Conservation (phyloP, 2,888 invertebrate genomes). For the Agonopterix subpropinquella region DNA sequence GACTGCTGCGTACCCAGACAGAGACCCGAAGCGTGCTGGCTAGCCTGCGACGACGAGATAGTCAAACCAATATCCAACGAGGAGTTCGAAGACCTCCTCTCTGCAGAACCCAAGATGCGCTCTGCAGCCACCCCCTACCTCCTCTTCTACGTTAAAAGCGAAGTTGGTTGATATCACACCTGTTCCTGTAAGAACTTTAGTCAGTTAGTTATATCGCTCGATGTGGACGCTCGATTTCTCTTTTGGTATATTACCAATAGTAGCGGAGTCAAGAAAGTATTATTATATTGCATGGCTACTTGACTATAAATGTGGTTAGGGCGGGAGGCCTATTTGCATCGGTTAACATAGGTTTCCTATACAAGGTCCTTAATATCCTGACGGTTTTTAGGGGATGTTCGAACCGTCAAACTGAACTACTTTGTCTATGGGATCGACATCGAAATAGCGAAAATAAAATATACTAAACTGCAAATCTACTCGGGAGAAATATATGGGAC, state of each 20-base stretch:
- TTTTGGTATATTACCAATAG: not conserved
- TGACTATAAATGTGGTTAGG: not conserved
- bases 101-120: slow-evolving; percentile 80
- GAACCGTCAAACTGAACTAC: too few relatives aligned
- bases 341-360: not conserved
- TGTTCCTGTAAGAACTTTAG: not conserved
- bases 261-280: not conserved
- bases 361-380: too few relatives aligned
- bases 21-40: slow-evolving; percentile 77
- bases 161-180: slow-evolving; percentile 51
- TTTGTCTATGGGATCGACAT: too few relatives aligned
- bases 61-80: slow-evolving; percentile 85
- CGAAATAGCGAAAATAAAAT: too few relatives aligned
- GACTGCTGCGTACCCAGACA: slow-evolving; percentile 74
- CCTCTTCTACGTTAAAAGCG: slow-evolving; percentile 85
- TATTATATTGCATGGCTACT: not conserved
- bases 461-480: too few relatives aligned
- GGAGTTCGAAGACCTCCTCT: slow-evolving; percentile 86
- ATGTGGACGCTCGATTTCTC: not conserved
- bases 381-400: too few relatives aligned
- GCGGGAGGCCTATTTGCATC: not conserved
- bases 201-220: not conserved
- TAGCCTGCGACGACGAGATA: slow-evolving; percentile 92
- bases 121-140: slow-evolving; percentile 91
- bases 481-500: too few relatives aligned